Evolutionary conservation across 2,113 vertebrate genomes (phyloP), one percentile per base, ranked within the genome.

Genomic region (Microtus oregoni): DNA sequence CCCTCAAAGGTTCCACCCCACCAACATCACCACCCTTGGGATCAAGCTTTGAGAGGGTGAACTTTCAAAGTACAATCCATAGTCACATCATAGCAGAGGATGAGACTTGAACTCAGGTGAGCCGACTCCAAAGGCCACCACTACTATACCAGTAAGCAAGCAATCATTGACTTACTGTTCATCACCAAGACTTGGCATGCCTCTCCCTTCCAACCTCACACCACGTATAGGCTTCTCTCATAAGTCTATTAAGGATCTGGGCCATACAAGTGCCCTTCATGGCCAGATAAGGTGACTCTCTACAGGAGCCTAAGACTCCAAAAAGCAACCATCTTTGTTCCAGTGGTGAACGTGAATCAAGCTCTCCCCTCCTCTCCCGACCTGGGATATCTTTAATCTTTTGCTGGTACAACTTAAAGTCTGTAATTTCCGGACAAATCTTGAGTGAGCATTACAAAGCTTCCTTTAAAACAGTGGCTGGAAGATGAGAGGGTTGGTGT

Each of bases 391-490:
- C 67, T 41, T 73, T 58, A 41, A 28, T 70, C 7, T 63, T 82
- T 86, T 47, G 38, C 92, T 38, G 28, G 38, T 19, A 41, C 22
- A 28, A 55, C 7, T 77, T 68, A 70, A 35, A 81, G 76, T 85
- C 90, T 78, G 13, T 52, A 79, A 82, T 77, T 79, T 85, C 61
- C 22, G 79, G 61, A 14, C 44, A 70, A 41, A 65, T 70, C 86
- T 88, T 94, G 35, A 47, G 52, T 55, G 2, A 65, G 26, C 26
- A 68, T 92, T 61, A 12, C 70, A 72, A 55, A 63, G 41, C 83
- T 92, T 61, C 47, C 85, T 83, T 92, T 95, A 92, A 85, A 89
- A 96, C 92, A 58, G 91, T 92, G 95, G 65, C 86, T 90, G 30
- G 55, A 38, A 75, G 63, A 38, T 20, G 32, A 28, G 41, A 95